Evolutionary conservation across 2,888 invertebrate genomes (phyloP), one percentile per base, ranked within the genome.

Genomic region (Xestia ashworthii): DNA sequence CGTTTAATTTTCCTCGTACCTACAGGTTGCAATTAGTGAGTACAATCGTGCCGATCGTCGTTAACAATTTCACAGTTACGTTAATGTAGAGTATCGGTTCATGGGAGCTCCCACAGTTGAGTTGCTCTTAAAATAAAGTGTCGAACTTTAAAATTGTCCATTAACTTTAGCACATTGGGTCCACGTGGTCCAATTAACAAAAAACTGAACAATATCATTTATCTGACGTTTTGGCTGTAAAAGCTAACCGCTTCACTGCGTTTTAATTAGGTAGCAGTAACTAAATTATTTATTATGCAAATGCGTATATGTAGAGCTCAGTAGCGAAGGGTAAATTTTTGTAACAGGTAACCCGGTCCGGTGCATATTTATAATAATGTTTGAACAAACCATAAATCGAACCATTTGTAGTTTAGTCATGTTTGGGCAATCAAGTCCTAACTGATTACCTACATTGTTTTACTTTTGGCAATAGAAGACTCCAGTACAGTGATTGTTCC

Each of bases 11-110:
- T 58, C 65, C 44, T 74, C 70, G 50, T 58, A 50, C 64, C 71
- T 76, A 81, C 65, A 71, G 77, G 74, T 77, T 67, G 78, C 80
- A 80, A 81, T 87, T 82, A 83, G 67, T 67, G 60, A 74, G 79
- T 55, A 78, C 81, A 73, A 38, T 77, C 71, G 65, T 74, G 68
- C 71, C 69, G 78, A 84, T 75, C 73, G 68, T 68, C 80, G 80
- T 78, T 79, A 80, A 69, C 50, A 70, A 77, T 81, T 78, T 74
- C 55, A 77, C 75, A 78, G 66, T 71, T 48, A 64, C 22, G 16
- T 71, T 69, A 75, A 64, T 76, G 73, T 74, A 38, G 41, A 69
- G 58, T 72, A 80, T 77, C 65, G 66, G 12, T 44, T 69, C 67
- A 71, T 71, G 62, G 32, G 62, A 38, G 44, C 70, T 76, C 32